Conservation (phyloP, 2,888 invertebrate genomes). For the Taenaris catops region DNA sequence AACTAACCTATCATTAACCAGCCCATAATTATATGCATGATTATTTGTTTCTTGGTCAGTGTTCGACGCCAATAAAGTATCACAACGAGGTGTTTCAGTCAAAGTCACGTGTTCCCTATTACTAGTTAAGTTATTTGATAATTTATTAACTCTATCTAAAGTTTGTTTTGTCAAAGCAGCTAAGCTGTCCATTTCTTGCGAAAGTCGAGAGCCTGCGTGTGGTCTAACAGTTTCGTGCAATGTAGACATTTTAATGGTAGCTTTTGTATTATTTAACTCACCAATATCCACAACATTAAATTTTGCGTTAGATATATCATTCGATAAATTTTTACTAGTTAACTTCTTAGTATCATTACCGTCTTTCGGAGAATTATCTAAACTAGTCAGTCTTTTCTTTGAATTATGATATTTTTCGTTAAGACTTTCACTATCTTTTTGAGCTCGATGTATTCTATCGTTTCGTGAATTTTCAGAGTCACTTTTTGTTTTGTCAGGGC, state of each 20-base stretch:
- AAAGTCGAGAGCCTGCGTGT: slow-evolving; percentile 63
- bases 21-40: slow-evolving; percentile 56
- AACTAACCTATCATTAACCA: slow-evolving; percentile 44
- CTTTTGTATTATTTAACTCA: slow-evolving; percentile 44
- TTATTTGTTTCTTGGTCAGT: slow-evolving; percentile 53
- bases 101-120: slow-evolving; percentile 65
- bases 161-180: slow-evolving; percentile 83
- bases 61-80: slow-evolving; percentile 54
- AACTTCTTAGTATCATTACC: slow-evolving; percentile 53
- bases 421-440: slow-evolving; percentile 71
- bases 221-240: slow-evolving; percentile 68
- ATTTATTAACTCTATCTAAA: slow-evolving; percentile 83
- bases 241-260: slow-evolving; percentile 58
- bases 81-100: slow-evolving; percentile 49
- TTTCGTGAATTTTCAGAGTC: slow-evolving; percentile 61
- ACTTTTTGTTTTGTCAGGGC: slow-evolving; percentile 65
- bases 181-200: slow-evolving; percentile 82
- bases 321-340: slow-evolving; percentile 55
- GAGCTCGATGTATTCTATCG: slow-evolving; percentile 69
- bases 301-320: slow-evolving; percentile 41
- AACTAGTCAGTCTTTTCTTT: slow-evolving; percentile 79
- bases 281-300: slow-evolving; percentile 43
- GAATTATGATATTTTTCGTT: slow-evolving; percentile 76
- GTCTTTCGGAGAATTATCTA: slow-evolving; percentile 69
- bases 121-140: slow-evolving; percentile 77